Conservation (phyloP, 2,888 invertebrate species). For the Tetramorium bicarinatum region DNA sequence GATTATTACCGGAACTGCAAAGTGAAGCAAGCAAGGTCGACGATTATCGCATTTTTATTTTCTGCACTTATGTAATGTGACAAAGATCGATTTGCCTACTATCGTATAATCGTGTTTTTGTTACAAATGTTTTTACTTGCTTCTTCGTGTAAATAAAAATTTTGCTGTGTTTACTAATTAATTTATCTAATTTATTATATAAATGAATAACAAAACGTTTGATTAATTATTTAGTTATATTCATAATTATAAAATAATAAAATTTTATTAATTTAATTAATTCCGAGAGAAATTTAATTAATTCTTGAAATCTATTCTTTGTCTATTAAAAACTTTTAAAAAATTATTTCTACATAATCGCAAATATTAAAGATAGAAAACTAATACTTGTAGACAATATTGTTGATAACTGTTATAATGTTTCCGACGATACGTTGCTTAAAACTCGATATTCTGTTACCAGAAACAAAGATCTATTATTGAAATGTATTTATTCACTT, state of each 20-base stretch:
- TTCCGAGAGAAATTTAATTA: background rate
- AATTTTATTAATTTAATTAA: too few relatives aligned
- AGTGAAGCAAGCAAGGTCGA: background rate
- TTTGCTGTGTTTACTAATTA: background rate
- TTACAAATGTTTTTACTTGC: background rate
- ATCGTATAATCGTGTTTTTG: background rate
- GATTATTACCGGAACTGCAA: slow-evolving; percentile 13
- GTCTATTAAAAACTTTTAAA: background rate
- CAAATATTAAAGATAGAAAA: background rate
- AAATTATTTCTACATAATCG: background rate
- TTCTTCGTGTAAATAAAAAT: background rate
- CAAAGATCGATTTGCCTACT: background rate
- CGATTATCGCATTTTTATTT: slow-evolving; percentile 15
- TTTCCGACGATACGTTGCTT: too few relatives aligned
- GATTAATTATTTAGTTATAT: background rate
- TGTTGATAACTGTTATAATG: too few relatives aligned
- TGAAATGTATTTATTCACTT: too few relatives aligned
- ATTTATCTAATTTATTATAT: background rate
- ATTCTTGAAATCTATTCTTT: background rate
- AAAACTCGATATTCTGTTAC: too few relatives aligned
- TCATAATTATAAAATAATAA: background rate
- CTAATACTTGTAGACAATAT: too few relatives aligned
- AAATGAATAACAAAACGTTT: background rate
- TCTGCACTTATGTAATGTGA: background rate
- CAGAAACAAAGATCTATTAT: too few relatives aligned